A percentile compares a stretch with the other conserved stretches of the same genome.
These are phyloP conservation scores for Dicrostonyx torquatus DNA, from an alignment of 2,797 vertebrate species.

Conservation along the genomic window DNA sequence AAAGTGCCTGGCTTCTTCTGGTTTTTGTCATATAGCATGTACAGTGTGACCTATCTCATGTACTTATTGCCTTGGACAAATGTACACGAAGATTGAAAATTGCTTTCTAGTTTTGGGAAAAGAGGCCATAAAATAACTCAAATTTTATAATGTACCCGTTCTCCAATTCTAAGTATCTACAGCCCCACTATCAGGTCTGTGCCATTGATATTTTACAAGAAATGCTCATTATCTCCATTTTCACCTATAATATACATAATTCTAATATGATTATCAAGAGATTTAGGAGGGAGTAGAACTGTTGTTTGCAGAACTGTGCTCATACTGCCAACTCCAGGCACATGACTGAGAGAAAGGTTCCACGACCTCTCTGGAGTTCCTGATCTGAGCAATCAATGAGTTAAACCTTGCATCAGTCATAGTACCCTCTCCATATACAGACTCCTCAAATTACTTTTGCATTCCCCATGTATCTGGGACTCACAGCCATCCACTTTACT, in stretches of 20 bases:
- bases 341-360: not conserved
- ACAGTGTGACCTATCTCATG: not conserved
- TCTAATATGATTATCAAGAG: not conserved
- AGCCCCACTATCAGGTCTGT: not conserved
- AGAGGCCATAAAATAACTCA: not conserved
- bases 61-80: not conserved
- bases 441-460: not conserved
- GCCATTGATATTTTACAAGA: not conserved
- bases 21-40: not conserved
- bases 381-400: not conserved
- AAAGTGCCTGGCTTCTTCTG: not conserved
- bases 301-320: not conserved
- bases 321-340: not conserved
- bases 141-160: not conserved
- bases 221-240: not conserved
- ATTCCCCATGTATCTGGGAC: not conserved
- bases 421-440: not conserved
- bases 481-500: not conserved
- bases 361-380: fast-evolving
- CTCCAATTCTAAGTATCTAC: not conserved
- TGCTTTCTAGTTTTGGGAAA: not conserved
- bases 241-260: not conserved
- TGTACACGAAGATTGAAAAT: not conserved
- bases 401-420: not conserved
- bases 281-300: not conserved